Percentiles rank a stretch among this genome's conserved stretches.
Evolutionary conservation across 2,888 invertebrate species (phyloP).

Genomic region (Leucozona laternaria): DNA sequence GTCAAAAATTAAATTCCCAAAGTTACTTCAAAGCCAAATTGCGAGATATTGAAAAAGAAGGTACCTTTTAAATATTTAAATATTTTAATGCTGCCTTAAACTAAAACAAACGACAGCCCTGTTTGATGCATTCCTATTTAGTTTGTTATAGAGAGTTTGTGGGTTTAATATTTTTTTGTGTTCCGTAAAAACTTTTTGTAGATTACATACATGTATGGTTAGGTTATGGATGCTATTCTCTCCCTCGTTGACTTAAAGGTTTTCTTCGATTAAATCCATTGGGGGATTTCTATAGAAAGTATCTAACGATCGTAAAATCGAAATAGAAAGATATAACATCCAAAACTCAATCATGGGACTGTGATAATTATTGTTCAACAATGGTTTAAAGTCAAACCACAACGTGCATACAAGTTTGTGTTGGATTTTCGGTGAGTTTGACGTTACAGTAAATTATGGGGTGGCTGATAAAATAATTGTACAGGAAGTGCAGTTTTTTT

Average conservation of each 20-base stretch:
- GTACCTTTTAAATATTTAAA: too few species aligned
- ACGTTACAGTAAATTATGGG: not conserved
- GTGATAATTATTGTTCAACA: slow-evolving; percentile 15
- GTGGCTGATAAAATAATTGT: not conserved
- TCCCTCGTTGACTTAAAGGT: slow-evolving; percentile 1
- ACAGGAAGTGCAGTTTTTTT: too few species aligned
- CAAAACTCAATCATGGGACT: slow-evolving; percentile 8
- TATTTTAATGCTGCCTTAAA: too few species aligned
- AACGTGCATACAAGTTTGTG: not conserved
- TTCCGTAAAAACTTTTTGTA: not conserved
- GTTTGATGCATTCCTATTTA: not conserved
- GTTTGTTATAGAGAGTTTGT: not conserved
- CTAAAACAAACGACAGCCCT: slow-evolving; percentile 43
- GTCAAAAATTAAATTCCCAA: too few species aligned
- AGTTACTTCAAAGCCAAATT: too few species aligned
- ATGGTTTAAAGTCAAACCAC: not conserved
- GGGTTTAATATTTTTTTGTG: not conserved
- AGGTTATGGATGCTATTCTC: not conserved
- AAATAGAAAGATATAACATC: slow-evolving; percentile 10
- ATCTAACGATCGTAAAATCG: slow-evolving; percentile 1
- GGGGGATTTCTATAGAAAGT: not conserved
- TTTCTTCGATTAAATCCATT: slow-evolving; percentile 4
- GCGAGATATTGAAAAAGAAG: too few species aligned
- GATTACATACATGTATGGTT: not conserved
- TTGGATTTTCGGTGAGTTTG: not conserved